Evolutionary conservation across 1,140 invertebrate genomes (phyloP).

Genomic region (Trichonephila clavipes): DNA sequence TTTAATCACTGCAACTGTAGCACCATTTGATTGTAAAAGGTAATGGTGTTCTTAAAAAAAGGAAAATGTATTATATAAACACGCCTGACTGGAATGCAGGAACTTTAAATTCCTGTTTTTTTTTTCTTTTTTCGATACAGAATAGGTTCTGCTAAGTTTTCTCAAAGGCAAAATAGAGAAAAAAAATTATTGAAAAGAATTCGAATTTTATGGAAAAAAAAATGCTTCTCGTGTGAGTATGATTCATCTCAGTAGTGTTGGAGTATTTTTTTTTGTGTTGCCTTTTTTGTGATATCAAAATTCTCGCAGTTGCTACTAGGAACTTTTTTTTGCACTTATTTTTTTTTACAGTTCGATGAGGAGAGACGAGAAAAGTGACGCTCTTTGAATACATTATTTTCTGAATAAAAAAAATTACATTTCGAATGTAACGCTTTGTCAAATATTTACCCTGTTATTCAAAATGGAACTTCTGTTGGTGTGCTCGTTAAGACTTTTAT

Average conservation of each 20-base stretch:
- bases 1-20: background rate
- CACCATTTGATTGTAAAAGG: background rate
- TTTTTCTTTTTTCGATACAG: background rate
- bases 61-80: background rate
- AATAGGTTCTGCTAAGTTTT: background rate
- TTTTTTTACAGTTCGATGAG: background rate
- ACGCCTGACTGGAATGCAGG: background rate
- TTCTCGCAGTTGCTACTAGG: background rate
- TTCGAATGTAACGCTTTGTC: slow-evolving; percentile 45
- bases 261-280: background rate
- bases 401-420: slow-evolving; percentile 11
- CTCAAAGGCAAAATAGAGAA: background rate
- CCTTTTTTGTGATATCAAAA: background rate
- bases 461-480: slow-evolving; percentile 44
- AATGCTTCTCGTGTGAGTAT: background rate
- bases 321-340: background rate
- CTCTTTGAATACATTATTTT: slow-evolving; percentile 35
- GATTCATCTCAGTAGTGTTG: background rate
- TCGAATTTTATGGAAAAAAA: background rate
- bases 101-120: background rate
- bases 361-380: background rate
- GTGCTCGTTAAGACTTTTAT: background rate
- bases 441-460: slow-evolving; percentile 62
- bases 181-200: background rate
- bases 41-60: background rate